Evolutionary conservation across 1,140 invertebrate genomes (phyloP).

Genomic region (Scaptomyza graminum): DNA sequence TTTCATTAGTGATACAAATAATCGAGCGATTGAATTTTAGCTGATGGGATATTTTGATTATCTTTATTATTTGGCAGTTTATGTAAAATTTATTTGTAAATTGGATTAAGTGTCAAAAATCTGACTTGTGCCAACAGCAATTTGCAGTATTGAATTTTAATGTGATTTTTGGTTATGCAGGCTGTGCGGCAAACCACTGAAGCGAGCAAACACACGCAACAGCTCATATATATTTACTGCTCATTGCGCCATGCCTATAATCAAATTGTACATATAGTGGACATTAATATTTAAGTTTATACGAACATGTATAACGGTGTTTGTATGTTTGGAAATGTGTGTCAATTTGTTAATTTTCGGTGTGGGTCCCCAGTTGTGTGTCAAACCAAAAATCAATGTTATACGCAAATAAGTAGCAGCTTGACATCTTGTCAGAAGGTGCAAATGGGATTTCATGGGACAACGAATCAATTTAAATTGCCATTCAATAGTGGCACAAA

Average conservation of each 20-base stretch:
- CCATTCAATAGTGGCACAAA: constrained; percentile 35
- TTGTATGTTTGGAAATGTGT: constrained; percentile 16
- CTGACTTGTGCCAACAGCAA: constrained; percentile 74
- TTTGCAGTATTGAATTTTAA: constrained; percentile 72
- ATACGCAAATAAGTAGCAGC: constrained; percentile 65
- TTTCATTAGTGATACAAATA: neutral
- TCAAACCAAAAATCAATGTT: constrained; percentile 74
- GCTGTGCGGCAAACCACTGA: neutral
- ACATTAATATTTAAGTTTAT: constrained; percentile 9
- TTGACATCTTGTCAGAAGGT: constrained; percentile 57
- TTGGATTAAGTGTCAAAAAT: constrained; percentile 79
- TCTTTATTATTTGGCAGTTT: constrained; percentile 49
- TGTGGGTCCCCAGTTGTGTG: constrained; percentile 44
- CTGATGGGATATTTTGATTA: constrained; percentile 19
- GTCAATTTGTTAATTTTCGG: constrained; percentile 44
- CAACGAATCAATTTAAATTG: constrained; percentile 63
- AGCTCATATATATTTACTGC: constrained; percentile 5
- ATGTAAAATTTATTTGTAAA: constrained; percentile 76
- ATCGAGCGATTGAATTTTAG: neutral
- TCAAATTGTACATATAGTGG: constrained; percentile 2
- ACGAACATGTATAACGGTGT: constrained; percentile 2
- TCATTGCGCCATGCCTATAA: neutral
- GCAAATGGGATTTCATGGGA: constrained; percentile 43
- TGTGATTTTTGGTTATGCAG: constrained; percentile 73
- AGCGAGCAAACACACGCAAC: constrained; percentile 32